Conservation (phyloP, 2,113 vertebrate species). For the Camelus bactrianus region DNA sequence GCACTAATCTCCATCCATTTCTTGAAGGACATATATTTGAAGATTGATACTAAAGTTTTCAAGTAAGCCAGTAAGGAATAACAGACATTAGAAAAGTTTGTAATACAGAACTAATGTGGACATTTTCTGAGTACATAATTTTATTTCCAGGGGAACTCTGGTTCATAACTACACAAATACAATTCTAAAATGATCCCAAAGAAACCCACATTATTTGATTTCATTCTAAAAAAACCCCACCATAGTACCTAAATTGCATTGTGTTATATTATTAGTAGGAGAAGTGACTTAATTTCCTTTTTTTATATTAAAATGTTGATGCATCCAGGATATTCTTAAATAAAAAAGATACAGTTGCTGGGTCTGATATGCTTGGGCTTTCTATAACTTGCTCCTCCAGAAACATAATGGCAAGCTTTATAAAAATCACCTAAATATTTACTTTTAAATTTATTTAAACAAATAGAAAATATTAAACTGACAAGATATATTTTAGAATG, state of each 20-base stretch:
- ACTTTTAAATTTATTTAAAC: conserved; percentile 20
- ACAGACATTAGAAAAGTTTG: background rate
- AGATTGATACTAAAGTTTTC: background rate
- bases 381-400: conserved; percentile 16
- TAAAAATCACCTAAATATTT: conserved; percentile 60
- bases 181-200: background rate
- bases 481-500: background rate
- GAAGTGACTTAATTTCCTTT: background rate
- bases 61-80: background rate
- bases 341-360: background rate
- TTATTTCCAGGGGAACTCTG: background rate
- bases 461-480: conserved; percentile 54
- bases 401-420: background rate
- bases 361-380: background rate
- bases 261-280: background rate
- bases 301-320: background rate
- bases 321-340: background rate
- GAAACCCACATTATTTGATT: background rate
- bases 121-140: background rate
- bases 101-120: background rate
- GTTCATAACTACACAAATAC: background rate
- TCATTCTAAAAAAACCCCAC: background rate
- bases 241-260: background rate
- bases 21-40: background rate
- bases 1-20: background rate